Conservation (phyloP, 2,888 invertebrate species). For the Ashinkailepas kermadecensis region DNA sequence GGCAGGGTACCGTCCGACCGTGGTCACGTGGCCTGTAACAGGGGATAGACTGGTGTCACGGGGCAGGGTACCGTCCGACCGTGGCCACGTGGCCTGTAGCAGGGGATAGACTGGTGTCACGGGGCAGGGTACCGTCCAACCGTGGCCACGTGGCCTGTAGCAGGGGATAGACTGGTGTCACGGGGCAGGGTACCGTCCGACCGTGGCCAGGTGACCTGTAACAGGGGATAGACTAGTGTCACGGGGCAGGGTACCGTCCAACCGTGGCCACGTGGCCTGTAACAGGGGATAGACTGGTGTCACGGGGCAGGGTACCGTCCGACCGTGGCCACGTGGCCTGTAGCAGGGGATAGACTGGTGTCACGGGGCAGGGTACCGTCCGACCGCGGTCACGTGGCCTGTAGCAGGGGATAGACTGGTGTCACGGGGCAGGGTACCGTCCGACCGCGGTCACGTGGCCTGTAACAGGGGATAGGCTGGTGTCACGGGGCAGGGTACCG, state of each 20-base stretch:
- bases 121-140: too few relatives aligned
- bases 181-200: too few relatives aligned
- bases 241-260: too few relatives aligned
- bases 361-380: too few relatives aligned
- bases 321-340: background rate
- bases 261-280: background rate
- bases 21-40: background rate
- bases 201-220: background rate
- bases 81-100: background rate
- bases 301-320: too few relatives aligned
- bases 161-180: background rate
- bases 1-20: too few relatives aligned
- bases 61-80: too few relatives aligned
- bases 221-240: background rate
- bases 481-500: too few relatives aligned
- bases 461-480: background rate
- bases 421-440: too few relatives aligned
- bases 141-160: background rate
- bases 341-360: background rate
- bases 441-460: background rate
- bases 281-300: background rate
- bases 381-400: background rate
- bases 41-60: too few relatives aligned
- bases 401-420: background rate
- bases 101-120: background rate